These are phyloP conservation scores for Patiria pectinifera DNA, from an alignment of 53 echinoderm and acorn worm genomes.

Conservation along the genomic window DNA sequence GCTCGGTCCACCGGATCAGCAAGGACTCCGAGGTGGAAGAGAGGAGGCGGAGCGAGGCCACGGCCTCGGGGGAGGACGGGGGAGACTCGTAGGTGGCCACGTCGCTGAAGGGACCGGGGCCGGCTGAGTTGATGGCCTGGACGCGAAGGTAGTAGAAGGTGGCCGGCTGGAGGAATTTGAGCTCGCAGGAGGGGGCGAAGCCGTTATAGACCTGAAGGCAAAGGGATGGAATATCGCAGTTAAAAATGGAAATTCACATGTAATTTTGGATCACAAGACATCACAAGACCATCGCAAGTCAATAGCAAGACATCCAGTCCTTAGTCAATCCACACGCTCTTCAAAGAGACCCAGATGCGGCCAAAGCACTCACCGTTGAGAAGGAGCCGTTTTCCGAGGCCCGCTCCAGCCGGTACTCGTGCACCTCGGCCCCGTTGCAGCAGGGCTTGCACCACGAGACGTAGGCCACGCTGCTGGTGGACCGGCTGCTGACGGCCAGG, in stretches of 20 bases:
- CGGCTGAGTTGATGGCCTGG: slow-evolving; percentile 95
- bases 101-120: slow-evolving; percentile 93
- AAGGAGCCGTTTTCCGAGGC: slow-evolving; percentile 88
- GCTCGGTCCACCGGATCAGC: slow-evolving; percentile 92
- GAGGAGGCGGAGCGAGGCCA: slow-evolving; percentile 87
- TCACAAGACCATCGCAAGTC: no score
- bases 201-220: slow-evolving; percentile 84
- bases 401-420: slow-evolving; percentile 92
- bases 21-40: slow-evolving; percentile 96
- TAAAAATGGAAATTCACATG: not conserved
- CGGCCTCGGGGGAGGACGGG: slow-evolving; percentile 95
- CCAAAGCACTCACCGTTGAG: slow-evolving; percentile 77
- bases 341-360: no score
- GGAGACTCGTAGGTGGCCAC: slow-evolving; percentile 91
- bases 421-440: slow-evolving; percentile 92
- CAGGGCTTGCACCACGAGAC: slow-evolving; percentile 89
- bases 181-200: slow-evolving; percentile 84
- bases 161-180: slow-evolving; percentile 88
- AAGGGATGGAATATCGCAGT: not conserved
- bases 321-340: no score
- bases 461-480: slow-evolving; percentile 72
- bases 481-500: slow-evolving; percentile 69
- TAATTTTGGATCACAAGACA: not conserved
- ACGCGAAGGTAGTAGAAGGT: slow-evolving; percentile 98
- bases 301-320: no score